Conservation (phyloP, 2,797 vertebrate species). For the Smutsia temminckii region DNA sequence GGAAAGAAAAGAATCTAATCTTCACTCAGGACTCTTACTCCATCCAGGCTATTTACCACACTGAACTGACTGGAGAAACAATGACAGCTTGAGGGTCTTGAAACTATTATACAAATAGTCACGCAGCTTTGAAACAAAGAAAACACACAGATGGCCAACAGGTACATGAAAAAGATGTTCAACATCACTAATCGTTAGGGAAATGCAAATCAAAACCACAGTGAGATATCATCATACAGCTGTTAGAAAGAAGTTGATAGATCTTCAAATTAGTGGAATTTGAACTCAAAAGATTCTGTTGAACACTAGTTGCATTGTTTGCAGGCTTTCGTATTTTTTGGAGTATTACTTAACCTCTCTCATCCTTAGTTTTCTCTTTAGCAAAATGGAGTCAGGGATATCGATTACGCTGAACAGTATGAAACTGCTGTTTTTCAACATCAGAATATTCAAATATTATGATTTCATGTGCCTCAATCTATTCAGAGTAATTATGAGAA, state of each 20-base stretch:
- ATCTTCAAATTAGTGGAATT: background rate
- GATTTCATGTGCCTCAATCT: background rate
- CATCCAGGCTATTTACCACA: background rate
- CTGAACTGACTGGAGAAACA: background rate
- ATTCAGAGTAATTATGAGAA: background rate
- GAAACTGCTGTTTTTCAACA: background rate
- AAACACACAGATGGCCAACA: no score
- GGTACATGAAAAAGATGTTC: no score
- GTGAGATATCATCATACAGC: no score
- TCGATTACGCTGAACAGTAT: background rate
- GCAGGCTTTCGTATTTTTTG: background rate
- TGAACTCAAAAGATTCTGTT: background rate
- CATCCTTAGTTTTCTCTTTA: background rate
- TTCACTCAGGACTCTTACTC: background rate
- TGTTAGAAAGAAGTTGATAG: background rate
- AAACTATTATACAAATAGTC: background rate
- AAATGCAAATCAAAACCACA: no score
- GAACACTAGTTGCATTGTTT: background rate
- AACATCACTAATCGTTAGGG: no score
- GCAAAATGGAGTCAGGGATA: background rate
- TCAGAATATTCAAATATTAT: background rate
- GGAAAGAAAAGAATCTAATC: background rate
- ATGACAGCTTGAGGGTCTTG: background rate
- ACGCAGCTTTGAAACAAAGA: background rate
- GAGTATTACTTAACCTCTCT: background rate